Percentiles rank a stretch among this genome's conserved stretches.
phyloP scores from a whole-genome alignment of 2,113 vertebrate species.

The Clarias macrocephalus region DNA sequence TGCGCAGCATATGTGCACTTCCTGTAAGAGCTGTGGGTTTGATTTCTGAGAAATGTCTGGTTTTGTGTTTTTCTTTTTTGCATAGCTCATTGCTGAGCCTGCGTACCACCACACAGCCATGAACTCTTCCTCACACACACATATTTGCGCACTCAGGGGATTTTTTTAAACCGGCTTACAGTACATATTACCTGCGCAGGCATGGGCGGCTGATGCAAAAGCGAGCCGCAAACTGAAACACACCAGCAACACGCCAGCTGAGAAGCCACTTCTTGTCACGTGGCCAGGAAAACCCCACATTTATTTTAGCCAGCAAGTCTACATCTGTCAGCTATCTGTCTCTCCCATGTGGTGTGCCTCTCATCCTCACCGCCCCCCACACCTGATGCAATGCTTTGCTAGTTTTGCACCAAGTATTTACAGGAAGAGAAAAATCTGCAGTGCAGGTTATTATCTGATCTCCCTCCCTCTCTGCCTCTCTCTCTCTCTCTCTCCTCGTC shows the following conservation, averaged over 20 bases:
- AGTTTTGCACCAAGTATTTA: constrained; percentile 36
- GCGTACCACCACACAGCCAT: background rate
- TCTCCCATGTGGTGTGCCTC: background rate
- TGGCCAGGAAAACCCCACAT: constrained; percentile 67
- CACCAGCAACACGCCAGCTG: constrained; percentile 8
- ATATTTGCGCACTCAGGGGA: constrained; percentile 7
- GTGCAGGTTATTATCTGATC: background rate
- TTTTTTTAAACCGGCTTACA: constrained; percentile 15
- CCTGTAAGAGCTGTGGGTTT: background rate
- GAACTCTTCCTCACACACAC: background rate
- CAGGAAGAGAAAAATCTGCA: constrained; percentile 21
- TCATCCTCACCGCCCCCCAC: background rate
- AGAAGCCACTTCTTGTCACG: constrained; percentile 57
- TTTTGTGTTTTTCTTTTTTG: constrained; percentile 9
- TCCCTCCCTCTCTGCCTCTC: background rate
- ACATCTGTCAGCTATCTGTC: constrained; percentile 43
- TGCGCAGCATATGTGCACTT: background rate
- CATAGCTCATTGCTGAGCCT: background rate
- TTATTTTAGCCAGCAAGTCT: constrained; percentile 42
- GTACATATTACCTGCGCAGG: background rate
- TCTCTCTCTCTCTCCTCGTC: constrained; percentile 15
- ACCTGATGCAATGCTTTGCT: constrained; percentile 46
- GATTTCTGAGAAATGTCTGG: constrained; percentile 45
- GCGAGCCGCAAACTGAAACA: background rate
- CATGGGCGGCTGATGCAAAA: constrained; percentile 28